Evolutionary conservation across 2,797 vertebrate species (phyloP), one percentile per base, ranked within the genome.

Genomic region (Myotis myotis): DNA sequence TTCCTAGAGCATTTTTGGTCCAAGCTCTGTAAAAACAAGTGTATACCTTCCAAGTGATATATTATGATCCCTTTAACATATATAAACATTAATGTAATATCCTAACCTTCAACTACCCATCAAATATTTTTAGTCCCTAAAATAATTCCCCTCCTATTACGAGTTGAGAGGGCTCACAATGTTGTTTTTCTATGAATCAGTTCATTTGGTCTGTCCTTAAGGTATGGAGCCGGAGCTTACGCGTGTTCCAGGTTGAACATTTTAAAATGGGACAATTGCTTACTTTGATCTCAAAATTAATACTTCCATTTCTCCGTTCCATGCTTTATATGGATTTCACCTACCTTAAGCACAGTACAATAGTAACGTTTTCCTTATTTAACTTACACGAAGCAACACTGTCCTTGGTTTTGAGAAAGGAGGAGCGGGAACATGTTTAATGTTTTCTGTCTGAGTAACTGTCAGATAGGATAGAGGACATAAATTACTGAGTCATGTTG

Each of bases 391-490:
- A 83, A 72, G 3, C 4, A 28, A 36, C 38, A 22, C 5, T 84
- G 15, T 47, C 25, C 28, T 95, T 86, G 86, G 23, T 82, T 78
- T 84, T 84, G 80, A 85, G 28, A 72, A 89, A 95, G 30, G 60
- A 55, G 33, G 49, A 47, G 36, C 4, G 1, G 23, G 19, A 28
- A 62, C 0, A 10, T 23, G 72, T 88, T 74, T 92, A 47, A 51
- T 28, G 30, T 38, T 51, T 3, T 53, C 33, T 55, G 3, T 71
- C 38, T 87, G n/a, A 94, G 7, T 41, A 83, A 60, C 38, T 85
- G 12, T 89, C 53, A 96, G 53, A 76, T 8, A 38, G 44, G 41
- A 70, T 30, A 70, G 8, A 79, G 89, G 51, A 13, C 13, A 10
- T 38, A 53, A 86, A 82, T 93, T 51, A 93, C 2, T 95, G n/a